Evolutionary conservation across 2,888 invertebrate species (phyloP).

Genomic region (Archips crataeganus): DNA sequence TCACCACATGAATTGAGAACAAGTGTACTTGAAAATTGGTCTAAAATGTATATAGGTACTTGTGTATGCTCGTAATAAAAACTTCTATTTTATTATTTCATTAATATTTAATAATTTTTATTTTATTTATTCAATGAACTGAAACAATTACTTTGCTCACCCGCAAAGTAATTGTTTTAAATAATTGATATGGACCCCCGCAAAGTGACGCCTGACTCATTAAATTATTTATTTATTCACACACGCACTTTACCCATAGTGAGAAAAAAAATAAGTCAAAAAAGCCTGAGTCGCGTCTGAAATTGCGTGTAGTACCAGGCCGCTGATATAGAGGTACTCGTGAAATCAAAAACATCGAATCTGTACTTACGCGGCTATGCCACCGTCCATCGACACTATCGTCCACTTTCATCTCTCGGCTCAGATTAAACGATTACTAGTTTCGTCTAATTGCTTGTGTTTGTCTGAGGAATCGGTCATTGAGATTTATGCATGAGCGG

Average conservation of each 20-base stretch:
- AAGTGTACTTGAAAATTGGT: too few species aligned
- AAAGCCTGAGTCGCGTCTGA: background rate
- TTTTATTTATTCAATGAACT: too few species aligned
- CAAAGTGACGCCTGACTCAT: too few species aligned
- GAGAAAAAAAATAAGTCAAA: background rate
- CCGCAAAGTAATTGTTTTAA: too few species aligned
- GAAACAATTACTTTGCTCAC: too few species aligned
- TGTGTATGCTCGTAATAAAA: too few species aligned
- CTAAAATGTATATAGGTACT: too few species aligned
- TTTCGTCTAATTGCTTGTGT: conserved; percentile 81
- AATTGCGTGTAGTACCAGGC: background rate
- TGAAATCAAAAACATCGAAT: conserved; percentile 1
- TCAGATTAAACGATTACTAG: conserved; percentile 80
- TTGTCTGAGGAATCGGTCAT: conserved; percentile 70
- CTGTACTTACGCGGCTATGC: conserved; percentile 21
- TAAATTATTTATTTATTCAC: too few species aligned
- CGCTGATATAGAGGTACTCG: background rate
- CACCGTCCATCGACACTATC: conserved; percentile 66
- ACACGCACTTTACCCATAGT: background rate
- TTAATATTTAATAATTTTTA: too few species aligned
- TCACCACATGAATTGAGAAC: too few species aligned
- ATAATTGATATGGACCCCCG: background rate
- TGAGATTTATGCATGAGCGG: conserved; percentile 69
- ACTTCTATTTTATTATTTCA: too few species aligned
- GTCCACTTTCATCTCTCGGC: conserved; percentile 79